Percentiles rank a stretch among this genome's conserved stretches.
Evolutionary conservation across 2,797 vertebrate genomes (phyloP).

Genomic region (Scarus forsteni): DNA sequence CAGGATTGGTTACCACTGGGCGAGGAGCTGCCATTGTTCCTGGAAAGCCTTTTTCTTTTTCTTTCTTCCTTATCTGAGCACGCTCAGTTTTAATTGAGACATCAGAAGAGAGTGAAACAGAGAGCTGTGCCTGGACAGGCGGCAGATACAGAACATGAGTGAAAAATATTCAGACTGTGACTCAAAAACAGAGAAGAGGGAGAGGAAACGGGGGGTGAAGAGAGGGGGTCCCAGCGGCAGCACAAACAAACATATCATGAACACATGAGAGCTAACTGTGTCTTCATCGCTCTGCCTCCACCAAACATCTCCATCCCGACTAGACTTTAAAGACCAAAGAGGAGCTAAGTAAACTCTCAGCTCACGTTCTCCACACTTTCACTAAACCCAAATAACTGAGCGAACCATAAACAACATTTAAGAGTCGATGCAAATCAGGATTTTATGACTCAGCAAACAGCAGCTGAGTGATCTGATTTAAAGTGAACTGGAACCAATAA

Average conservation of each 20-base stretch:
- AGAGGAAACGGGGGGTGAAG: conserved; percentile 44
- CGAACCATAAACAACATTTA: conserved; percentile 53
- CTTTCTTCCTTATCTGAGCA: conserved; percentile 73
- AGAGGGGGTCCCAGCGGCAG: conserved; percentile 68
- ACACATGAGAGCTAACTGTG: conserved; percentile 70
- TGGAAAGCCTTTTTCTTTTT: conserved; percentile 61
- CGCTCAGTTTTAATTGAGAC: conserved; percentile 80
- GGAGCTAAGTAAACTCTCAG: conserved; percentile 48
- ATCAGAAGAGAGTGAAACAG: conserved; percentile 68
- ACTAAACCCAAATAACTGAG: conserved; percentile 33
- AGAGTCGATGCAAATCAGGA: conserved; percentile 52
- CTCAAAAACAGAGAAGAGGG: conserved; percentile 24
- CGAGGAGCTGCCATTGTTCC: conserved; percentile 68
- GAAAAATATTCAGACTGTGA: conserved; percentile 37
- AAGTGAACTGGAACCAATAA: conserved; percentile 1
- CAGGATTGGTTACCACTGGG: conserved; percentile 69
- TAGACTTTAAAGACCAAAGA: conserved; percentile 73
- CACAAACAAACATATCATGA: conserved; percentile 79
- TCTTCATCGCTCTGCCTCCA: conserved; percentile 60
- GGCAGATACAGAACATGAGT: conserved; percentile 52
- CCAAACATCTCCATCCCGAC: conserved; percentile 33
- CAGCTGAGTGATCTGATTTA: conserved; percentile 25
- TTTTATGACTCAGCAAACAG: conserved; percentile 64
- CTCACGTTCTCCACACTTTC: conserved; percentile 42
- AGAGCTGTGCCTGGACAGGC: conserved; percentile 70